Percentiles rank a stretch among this genome's conserved stretches.
Evolutionary conservation across 1,140 invertebrate species (phyloP).

Genomic region (Triops cancriformis): DNA sequence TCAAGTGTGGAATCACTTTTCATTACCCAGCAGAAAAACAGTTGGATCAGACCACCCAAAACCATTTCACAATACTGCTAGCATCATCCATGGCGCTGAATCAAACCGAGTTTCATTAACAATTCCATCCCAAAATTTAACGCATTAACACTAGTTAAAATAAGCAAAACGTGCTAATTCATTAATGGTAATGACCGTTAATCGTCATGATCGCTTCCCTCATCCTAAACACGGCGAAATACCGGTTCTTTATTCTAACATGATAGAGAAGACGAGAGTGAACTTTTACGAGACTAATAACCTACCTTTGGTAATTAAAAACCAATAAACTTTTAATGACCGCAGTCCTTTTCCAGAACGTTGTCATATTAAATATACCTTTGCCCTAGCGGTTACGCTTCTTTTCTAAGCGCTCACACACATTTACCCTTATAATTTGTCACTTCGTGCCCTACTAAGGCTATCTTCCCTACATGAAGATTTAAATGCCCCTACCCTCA

Average conservation of each 20-base stretch:
- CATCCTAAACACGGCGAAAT: neutral
- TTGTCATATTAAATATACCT: neutral
- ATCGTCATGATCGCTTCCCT: neutral
- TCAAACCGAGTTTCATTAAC: neutral
- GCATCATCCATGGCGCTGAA: neutral
- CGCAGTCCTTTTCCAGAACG: neutral
- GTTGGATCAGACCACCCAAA: neutral
- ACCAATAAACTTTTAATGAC: neutral
- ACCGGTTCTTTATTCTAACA: neutral
- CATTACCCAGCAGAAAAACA: neutral
- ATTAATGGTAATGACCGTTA: neutral
- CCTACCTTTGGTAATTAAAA: conserved; percentile 6
- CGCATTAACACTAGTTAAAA: neutral
- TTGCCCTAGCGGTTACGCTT: neutral
- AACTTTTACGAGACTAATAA: conserved; percentile 11
- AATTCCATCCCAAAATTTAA: neutral
- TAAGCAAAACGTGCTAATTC: neutral
- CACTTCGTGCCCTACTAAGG: neutral
- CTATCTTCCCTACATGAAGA: no score
- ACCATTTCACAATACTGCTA: neutral
- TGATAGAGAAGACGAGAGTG: neutral
- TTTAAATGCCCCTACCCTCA: no score
- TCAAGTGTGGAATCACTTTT: neutral
- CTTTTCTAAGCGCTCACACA: neutral
- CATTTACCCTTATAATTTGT: neutral